A percentile compares a stretch with the other conserved stretches of the same genome.
These are phyloP conservation scores for Epicampocera succincta DNA, from an alignment of 2,888 invertebrate species.

Conservation along the genomic window DNA sequence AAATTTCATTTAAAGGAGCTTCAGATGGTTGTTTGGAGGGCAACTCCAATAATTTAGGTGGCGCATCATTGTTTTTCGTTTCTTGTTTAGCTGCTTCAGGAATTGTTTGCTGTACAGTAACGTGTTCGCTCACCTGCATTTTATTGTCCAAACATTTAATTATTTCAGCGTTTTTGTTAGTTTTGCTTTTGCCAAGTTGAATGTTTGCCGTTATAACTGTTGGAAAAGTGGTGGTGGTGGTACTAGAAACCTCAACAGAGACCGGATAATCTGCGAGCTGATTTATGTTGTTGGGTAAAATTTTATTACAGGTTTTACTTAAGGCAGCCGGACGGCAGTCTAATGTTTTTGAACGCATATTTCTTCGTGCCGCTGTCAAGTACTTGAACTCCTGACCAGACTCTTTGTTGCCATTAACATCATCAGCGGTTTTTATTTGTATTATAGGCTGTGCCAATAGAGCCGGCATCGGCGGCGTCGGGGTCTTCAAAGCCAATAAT, in stretches of 20 bases:
- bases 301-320: slow-evolving; percentile 38
- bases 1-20: not conserved
- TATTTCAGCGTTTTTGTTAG: slow-evolving; percentile 30
- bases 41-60: slow-evolving; percentile 3
- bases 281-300: not conserved
- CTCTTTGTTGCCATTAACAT: slow-evolving; percentile 52
- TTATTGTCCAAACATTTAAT: slow-evolving; percentile 42
- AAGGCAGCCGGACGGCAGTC: slow-evolving; percentile 72
- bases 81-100: slow-evolving; percentile 10
- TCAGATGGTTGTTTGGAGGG: slow-evolving; percentile 6
- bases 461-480: not conserved
- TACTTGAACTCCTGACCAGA: slow-evolving; percentile 57
- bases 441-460: not conserved
- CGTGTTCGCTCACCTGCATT: slow-evolving; percentile 35
- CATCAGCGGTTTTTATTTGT: slow-evolving; percentile 52
- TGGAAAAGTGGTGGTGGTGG: not conserved
- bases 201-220: not conserved
- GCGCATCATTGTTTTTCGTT: slow-evolving; percentile 1
- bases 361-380: slow-evolving; percentile 74
- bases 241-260: too few relatives aligned
- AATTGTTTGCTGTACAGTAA: not conserved
- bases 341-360: slow-evolving; percentile 77
- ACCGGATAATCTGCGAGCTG: not conserved
- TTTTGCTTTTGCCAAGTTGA: not conserved
- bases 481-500: not conserved